A percentile compares a stretch with the other conserved stretches of the same genome.
Conservation (phyloP, 2,797 vertebrate genomes). For the Clarias fuscus region DNA sequence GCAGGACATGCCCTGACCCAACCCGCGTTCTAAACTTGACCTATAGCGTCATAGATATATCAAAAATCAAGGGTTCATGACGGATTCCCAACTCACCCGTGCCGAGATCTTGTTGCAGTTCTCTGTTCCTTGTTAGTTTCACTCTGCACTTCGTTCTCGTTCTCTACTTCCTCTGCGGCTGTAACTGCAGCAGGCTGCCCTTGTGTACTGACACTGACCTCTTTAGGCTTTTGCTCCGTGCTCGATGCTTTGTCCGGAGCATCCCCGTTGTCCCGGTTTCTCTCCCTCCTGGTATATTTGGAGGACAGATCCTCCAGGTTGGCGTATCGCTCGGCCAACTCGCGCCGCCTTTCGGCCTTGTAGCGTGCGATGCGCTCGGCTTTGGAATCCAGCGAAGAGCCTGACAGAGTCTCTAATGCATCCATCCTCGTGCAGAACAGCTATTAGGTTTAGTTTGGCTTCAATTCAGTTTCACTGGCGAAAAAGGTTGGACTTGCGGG, state of each 20-base stretch:
- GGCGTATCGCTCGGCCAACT: constrained; percentile 77
- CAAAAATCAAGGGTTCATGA: constrained; percentile 6
- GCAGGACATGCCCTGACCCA: constrained; percentile 49
- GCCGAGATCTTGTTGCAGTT: constrained; percentile 22
- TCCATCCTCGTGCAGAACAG: constrained; percentile 63
- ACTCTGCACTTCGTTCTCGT: constrained; percentile 52
- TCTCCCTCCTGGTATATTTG: constrained; percentile 71
- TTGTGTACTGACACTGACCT: constrained; percentile 51
- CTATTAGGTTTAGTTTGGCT: background rate
- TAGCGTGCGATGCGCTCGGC: constrained; percentile 82
- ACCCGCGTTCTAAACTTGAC: constrained; percentile 3
- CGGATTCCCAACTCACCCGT: constrained; percentile 30
- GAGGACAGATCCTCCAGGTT: constrained; percentile 72
- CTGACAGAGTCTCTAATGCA: constrained; percentile 72
- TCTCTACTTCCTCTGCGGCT: constrained; percentile 45
- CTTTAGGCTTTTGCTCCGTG: constrained; percentile 54
- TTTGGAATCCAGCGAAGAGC: constrained; percentile 73
- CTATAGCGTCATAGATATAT: background rate
- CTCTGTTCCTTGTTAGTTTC: constrained; percentile 46
- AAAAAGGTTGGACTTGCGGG: constrained; percentile 7
- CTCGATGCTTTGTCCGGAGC: constrained; percentile 51
- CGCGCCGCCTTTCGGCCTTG: constrained; percentile 79
- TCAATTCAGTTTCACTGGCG: background rate
- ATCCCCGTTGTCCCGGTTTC: constrained; percentile 59
- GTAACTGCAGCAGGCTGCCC: constrained; percentile 54